These are phyloP conservation scores for Rhagoletis pomonella DNA, from an alignment of 1,140 invertebrate genomes.

Conservation along the genomic window DNA sequence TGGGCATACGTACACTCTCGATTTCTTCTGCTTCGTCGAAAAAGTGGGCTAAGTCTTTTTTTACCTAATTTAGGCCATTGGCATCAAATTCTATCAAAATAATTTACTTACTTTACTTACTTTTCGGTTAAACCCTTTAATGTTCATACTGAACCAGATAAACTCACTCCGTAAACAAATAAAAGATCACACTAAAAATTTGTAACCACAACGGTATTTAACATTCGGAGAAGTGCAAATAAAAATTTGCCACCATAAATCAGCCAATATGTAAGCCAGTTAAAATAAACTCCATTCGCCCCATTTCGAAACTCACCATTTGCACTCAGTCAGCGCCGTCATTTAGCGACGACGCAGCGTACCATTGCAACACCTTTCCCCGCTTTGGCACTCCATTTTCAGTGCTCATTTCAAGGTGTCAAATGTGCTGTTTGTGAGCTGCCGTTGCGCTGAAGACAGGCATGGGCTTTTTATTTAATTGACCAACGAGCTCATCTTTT, in stretches of 20 bases:
- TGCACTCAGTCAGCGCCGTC: constrained; percentile 12
- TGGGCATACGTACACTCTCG: no score
- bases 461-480: constrained; percentile 51
- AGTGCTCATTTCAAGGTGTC: constrained; percentile 1
- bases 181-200: no score
- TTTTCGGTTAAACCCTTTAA: no score
- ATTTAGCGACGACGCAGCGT: not conserved
- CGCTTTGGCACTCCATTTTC: not conserved
- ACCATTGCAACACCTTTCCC: not conserved
- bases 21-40: no score
- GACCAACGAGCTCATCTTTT: constrained; percentile 47
- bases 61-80: no score
- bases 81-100: no score
- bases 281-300: not conserved
- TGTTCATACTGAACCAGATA: no score
- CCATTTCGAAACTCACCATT: not conserved
- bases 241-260: constrained; percentile 33
- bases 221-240: not conserved
- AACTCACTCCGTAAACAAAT: no score
- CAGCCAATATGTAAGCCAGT: constrained; percentile 1
- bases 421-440: not conserved
- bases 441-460: not conserved
- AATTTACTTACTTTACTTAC: no score
- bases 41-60: no score
- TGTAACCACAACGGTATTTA: not conserved